Evolutionary conservation across 2,888 invertebrate genomes (phyloP).

Genomic region (Agrilus mali): DNA sequence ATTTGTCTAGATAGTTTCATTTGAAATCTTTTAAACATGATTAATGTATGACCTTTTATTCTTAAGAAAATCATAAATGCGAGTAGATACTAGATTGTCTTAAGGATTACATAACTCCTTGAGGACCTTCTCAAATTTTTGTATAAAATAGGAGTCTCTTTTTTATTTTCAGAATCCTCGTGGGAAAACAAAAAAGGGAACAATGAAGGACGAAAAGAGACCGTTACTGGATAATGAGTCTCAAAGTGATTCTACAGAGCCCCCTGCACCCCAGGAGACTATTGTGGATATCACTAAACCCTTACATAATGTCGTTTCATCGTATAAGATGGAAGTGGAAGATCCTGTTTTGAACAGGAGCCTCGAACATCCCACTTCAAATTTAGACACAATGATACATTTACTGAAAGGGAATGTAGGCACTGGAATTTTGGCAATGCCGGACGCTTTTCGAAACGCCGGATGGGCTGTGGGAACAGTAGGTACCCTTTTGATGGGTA

Average conservation of each 20-base stretch:
- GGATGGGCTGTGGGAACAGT: conserved; percentile 75
- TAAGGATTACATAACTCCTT: too few species aligned
- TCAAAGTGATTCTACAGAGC: conserved; percentile 18
- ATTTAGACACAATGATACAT: conserved; percentile 64
- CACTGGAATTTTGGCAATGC: conserved; percentile 95
- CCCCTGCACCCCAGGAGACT: conserved; percentile 9
- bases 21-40: too few species aligned
- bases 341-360: conserved; percentile 55
- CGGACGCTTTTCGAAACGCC: conserved; percentile 84
- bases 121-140: too few species aligned
- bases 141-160: too few species aligned
- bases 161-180: conserved; percentile 4
- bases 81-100: too few species aligned
- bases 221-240: conserved; percentile 44
- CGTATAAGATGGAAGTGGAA: conserved; percentile 23
- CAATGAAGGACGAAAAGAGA: conserved; percentile 58
- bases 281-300: conserved; percentile 9
- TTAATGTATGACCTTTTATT: too few species aligned
- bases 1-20: too few species aligned
- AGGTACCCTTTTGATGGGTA: conserved; percentile 70
- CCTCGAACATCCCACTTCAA: conserved; percentile 69
- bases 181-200: conserved; percentile 15
- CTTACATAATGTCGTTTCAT: conserved; percentile 11
- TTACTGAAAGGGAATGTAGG: conserved; percentile 66
- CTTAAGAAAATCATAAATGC: too few species aligned